Base-by-base conservation (phyloP, 1,140 invertebrate species). In the Drosophila repletoides region DNA sequence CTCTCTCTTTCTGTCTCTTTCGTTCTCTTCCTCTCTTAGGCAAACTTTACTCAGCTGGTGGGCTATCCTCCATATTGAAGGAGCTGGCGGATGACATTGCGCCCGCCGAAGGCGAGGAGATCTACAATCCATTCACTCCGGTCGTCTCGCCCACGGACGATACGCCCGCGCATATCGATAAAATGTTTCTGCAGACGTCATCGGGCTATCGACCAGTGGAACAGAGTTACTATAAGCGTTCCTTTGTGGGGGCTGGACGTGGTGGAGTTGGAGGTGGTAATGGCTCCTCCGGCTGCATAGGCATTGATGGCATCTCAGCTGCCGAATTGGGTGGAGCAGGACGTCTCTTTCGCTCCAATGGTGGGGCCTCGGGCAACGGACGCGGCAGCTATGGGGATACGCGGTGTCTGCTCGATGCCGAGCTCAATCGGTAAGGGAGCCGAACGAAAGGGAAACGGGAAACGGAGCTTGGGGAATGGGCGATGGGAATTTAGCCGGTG, bases 181-280 rank as follows among this genome's bases (percentile, higher is more conserved):
- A 90, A 80, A 90, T 90, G 87, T 90, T 90, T 65, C 73, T 90
- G 61, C 89, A 90, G 80, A 90, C 89, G 71, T 88, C 89, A 73
- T 89, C 88, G 41, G 89, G 89, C 41, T 90, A 90, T 89, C 83
- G 89, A 73, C 83, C 89, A 49, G 89, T 90, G 49, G 89, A 90
- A 64, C 88, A 90, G 36, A 89, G 86, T 72, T 90, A 89, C 71
- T 88, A 88, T 29, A 90, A 90, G 64, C 84, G 88, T 74, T 88
- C 87, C 61, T 89, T 89, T 52, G 73, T 88, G 29, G 83, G 87
- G 12, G 77, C 70, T 10, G 66, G 38, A 4, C 76, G 68, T 17
- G 51, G 72, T n/a, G 10, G 53, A 28, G 38, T 41, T n/a, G n/a
- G n/a, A 22, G 38, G 24, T 19, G 46, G 56, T 19, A 22, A 22